A percentile compares a stretch with the other conserved stretches of the same genome.
Conservation (phyloP, 2,888 invertebrate species). For the Seira ritae region DNA sequence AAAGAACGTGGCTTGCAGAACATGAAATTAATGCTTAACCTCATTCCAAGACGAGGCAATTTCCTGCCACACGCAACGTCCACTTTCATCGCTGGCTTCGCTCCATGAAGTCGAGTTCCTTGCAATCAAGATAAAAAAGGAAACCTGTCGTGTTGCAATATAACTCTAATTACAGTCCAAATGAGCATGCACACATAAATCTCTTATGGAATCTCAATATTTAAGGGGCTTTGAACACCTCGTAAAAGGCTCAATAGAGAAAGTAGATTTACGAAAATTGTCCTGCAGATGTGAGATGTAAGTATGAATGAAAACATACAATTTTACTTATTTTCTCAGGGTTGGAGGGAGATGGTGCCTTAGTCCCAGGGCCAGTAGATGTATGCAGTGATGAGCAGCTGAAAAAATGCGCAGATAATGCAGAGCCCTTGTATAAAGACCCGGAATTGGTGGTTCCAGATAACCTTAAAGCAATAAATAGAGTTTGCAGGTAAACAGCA, state of each 20-base stretch:
- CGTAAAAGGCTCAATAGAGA: too few relatives aligned
- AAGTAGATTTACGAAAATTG: too few relatives aligned
- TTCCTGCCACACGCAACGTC: conserved; percentile 30
- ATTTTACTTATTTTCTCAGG: conserved; percentile 17
- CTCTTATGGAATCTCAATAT: too few relatives aligned
- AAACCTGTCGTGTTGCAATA: conserved; percentile 6
- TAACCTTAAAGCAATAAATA: conserved; percentile 61
- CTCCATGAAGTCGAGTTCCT: not conserved
- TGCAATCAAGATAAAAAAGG: conserved; percentile 34
- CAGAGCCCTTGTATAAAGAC: conserved; percentile 66
- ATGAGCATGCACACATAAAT: conserved; percentile 19
- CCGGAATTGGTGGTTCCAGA: conserved; percentile 64
- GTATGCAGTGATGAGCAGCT: conserved; percentile 65
- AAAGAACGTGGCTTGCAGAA: too few relatives aligned
- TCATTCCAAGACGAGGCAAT: not conserved
- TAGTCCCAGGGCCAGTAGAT: conserved; percentile 36
- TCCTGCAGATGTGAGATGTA: too few relatives aligned
- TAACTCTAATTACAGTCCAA: conserved; percentile 38
- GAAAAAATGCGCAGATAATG: conserved; percentile 68
- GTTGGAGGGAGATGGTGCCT: conserved; percentile 43
- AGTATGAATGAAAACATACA: too few relatives aligned
- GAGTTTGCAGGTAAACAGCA: conserved; percentile 68
- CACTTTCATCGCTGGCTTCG: not conserved
- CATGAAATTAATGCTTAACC: too few relatives aligned
- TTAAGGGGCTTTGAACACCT: too few relatives aligned